Evolutionary conservation across 1,140 invertebrate genomes (phyloP), one percentile per base, ranked within the genome.

Genomic region (Homalodisca vitripennis): DNA sequence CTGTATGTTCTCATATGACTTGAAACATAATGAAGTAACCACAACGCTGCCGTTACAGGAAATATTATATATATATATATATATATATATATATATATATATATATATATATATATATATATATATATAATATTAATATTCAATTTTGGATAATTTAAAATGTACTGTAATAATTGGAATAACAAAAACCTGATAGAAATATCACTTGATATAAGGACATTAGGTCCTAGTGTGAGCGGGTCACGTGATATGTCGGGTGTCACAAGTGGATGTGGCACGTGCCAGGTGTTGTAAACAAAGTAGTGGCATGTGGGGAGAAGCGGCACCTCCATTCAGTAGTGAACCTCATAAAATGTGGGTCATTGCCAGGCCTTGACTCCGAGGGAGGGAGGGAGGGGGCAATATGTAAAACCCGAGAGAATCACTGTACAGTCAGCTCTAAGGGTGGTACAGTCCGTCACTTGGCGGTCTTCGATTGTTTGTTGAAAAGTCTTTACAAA

Each of bases 341-440:
- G 63, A 66, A 66, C 32, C 63, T 66, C 63, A 66, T 66, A 66
- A 66, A 66, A 66, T 66, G 63, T 66, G 63, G 63, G 63, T 66
- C 63, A 66, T 47, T 66, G 63, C 63, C 63, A 47, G 63, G 55
- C 22, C 55, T 29, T 13, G 29, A 29, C n/a, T n/a, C n/a, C 22
- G 17, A 3, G 57, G 60, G 51, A 20, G 60, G 47, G 31, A 26
- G 51, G 46, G 47, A 2, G 63, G 32, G 62, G 32, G 60, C 20
- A 26, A 29, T 46, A 55, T 68, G 67, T 68, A 68, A 60, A 60
- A 68, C 67, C 51, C 67, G 22, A 66, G 63, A 66, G 63, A 60
- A 60, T 60, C 55, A 26, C 46, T 32, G 67, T 60, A 55, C 67
- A 60, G 31, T 68, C 51, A 20, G 31, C 26, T 14, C n/a, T 53